Percentiles rank a stretch among this genome's conserved stretches.
Evolutionary conservation across 2,797 vertebrate species (phyloP).

Genomic region (Argentina silus): DNA sequence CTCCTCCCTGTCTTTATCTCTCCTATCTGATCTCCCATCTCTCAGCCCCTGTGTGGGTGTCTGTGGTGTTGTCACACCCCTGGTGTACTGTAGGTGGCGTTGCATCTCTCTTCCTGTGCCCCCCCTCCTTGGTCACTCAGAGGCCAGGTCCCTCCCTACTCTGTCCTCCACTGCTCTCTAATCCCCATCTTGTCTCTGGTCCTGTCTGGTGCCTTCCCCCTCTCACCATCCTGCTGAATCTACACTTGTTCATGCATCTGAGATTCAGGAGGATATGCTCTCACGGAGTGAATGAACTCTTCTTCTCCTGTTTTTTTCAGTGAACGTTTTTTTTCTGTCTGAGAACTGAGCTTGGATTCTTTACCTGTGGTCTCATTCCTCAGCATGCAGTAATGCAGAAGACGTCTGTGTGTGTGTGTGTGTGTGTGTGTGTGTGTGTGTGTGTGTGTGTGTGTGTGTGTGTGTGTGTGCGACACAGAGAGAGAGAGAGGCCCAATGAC

Average conservation of each 20-base stretch:
- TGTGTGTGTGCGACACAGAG: background rate
- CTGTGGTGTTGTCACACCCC: slow-evolving; percentile 47
- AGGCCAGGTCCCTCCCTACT: slow-evolving; percentile 21
- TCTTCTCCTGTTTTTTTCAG: background rate
- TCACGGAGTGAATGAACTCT: background rate
- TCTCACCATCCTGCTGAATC: slow-evolving; percentile 33
- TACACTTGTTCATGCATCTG: slow-evolving; percentile 50
- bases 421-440: background rate
- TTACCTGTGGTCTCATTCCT: background rate
- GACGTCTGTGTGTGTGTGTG: slow-evolving; percentile 26
- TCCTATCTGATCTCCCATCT: slow-evolving; percentile 46
- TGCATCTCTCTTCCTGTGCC: slow-evolving; percentile 49
- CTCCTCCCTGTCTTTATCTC: slow-evolving; percentile 49
- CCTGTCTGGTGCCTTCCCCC: slow-evolving; percentile 15
- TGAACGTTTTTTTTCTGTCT: background rate
- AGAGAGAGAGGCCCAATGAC: slow-evolving; percentile 40
- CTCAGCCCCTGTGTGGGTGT: slow-evolving; percentile 60
- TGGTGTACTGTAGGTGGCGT: slow-evolving; percentile 50
- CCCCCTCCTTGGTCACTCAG: slow-evolving; percentile 42
- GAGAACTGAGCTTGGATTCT: background rate
- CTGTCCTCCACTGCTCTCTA: background rate
- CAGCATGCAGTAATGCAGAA: background rate
- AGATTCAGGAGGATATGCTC: slow-evolving; percentile 42
- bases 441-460: slow-evolving; percentile 31
- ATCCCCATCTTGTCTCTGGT: slow-evolving; percentile 30